These are phyloP conservation scores for Oreocharis arfaki DNA, from an alignment of 2,113 vertebrate species.

Conservation along the genomic window DNA sequence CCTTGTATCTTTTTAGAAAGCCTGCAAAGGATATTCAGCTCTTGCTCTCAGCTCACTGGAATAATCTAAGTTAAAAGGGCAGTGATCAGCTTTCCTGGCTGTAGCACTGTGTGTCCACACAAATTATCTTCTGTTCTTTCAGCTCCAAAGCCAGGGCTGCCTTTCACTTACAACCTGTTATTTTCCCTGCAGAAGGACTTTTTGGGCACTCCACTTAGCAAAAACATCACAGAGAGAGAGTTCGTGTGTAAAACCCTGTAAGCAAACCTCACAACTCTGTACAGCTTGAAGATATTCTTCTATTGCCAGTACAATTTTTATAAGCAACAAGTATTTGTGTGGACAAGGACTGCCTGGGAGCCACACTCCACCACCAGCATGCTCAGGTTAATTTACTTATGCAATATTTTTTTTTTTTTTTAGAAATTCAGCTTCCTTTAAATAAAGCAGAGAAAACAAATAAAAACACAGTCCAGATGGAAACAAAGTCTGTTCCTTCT, in stretches of 20 bases:
- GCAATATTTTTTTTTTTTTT: background rate
- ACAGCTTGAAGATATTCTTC: background rate
- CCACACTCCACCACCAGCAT: background rate
- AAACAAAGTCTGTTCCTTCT: slow-evolving; percentile 31
- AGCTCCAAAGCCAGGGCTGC: background rate
- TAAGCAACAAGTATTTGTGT: background rate
- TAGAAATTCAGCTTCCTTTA: background rate
- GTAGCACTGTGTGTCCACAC: fast-evolving
- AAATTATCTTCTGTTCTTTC: background rate
- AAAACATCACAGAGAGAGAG: background rate
- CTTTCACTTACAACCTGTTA: background rate
- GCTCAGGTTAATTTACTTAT: background rate
- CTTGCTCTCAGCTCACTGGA: background rate
- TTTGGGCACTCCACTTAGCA: background rate
- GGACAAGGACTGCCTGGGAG: background rate
- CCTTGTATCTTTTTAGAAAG: background rate
- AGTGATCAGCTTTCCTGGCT: background rate
- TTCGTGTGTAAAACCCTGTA: background rate
- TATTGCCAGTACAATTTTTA: background rate
- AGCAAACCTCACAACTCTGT: background rate
- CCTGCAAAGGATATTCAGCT: background rate
- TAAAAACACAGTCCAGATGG: slow-evolving; percentile 49
- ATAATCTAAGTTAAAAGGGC: background rate
- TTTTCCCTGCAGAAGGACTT: background rate
- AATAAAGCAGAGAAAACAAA: slow-evolving; percentile 37